Evolutionary conservation across 2,797 vertebrate genomes (phyloP), one percentile per base, ranked within the genome.

Genomic region (Neopelma chrysocephalum): DNA sequence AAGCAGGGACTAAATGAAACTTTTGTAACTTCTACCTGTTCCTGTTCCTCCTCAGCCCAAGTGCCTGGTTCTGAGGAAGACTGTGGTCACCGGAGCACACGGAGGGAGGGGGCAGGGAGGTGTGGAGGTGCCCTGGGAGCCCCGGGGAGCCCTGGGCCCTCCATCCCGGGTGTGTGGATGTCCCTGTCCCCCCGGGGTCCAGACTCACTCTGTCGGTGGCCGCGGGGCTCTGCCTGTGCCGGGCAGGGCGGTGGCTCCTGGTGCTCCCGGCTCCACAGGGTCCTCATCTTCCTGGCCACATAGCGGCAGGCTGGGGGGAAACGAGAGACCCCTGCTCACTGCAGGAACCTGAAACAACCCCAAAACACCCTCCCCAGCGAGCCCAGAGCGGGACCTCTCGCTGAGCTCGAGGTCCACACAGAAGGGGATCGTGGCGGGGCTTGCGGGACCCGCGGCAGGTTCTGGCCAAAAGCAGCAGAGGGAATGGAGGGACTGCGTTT

Each of bases 281-380:
- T 57, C 51, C 78, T 11, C 80, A 87, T 50, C 89, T 38, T 96
- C 47, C 58, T 13, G 65, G 85, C 80, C 71, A 88, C 87, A 36
- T 92, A 94, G 56, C 58, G 31, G 66, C 91, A 95, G 92, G 85
- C 96, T 96, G 76, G 5, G 1, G 77, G 42, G 32, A 66, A 54
- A 88, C 23, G 36, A 20, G 40, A 76, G 12, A 66, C 5, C 6
- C 53, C 27, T 10, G 62, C 2, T 65, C 1, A 0, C 40, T 7
- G 42, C 68, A 47, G 25, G 17, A 6, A 19, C 3, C 36, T 6
- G 5, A 15, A 66, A 20, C 68, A 32, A 3, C 3, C 32, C 60
- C 5, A 0, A 31, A n/a, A 2, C 19, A 1, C 13, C 51, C 57
- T 58, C 21, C 71, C 47, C 16, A 6, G 66, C 2, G 19, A 40